A percentile compares a stretch with the other conserved stretches of the same genome.
Evolutionary conservation across 2,888 invertebrate species (phyloP).

Genomic region (Nomada hirtipes): DNA sequence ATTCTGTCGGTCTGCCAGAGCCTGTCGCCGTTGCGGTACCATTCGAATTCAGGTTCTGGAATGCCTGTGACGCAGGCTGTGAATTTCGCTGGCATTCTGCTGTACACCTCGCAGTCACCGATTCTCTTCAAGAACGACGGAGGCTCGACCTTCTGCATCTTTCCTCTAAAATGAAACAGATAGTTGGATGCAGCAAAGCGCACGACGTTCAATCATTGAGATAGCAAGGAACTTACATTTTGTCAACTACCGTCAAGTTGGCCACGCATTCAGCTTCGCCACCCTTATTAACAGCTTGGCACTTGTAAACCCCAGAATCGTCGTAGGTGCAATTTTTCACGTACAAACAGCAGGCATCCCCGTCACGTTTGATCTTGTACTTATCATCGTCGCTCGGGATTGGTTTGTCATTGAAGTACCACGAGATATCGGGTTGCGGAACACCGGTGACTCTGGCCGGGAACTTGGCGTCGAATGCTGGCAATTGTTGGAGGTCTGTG

Average conservation of each 20-base stretch:
- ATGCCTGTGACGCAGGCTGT: conserved; percentile 95
- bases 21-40: conserved; percentile 92
- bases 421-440: conserved; percentile 93
- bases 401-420: conserved; percentile 93
- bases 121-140: conserved; percentile 95
- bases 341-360: conserved; percentile 91
- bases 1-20: conserved; percentile 93
- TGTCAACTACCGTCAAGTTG: conserved; percentile 91
- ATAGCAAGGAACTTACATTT: conserved; percentile 88
- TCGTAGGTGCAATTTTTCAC: conserved; percentile 88
- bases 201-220: neutral
- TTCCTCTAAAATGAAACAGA: conserved; percentile 86
- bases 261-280: conserved; percentile 92
- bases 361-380: conserved; percentile 91
- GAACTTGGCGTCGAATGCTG: conserved; percentile 93
- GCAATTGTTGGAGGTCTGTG: conserved; percentile 89
- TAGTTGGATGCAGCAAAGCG: neutral
- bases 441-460: conserved; percentile 92
- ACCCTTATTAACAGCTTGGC: conserved; percentile 92
- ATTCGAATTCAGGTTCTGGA: conserved; percentile 95
- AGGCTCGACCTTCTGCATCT: conserved; percentile 91
- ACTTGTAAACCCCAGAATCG: conserved; percentile 91
- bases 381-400: conserved; percentile 89
- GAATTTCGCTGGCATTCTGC: conserved; percentile 95
- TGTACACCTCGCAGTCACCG: conserved; percentile 94